phyloP scores from a whole-genome alignment of 53 echinoderm and acorn worm genomes.

The Arbacia lixula region DNA sequence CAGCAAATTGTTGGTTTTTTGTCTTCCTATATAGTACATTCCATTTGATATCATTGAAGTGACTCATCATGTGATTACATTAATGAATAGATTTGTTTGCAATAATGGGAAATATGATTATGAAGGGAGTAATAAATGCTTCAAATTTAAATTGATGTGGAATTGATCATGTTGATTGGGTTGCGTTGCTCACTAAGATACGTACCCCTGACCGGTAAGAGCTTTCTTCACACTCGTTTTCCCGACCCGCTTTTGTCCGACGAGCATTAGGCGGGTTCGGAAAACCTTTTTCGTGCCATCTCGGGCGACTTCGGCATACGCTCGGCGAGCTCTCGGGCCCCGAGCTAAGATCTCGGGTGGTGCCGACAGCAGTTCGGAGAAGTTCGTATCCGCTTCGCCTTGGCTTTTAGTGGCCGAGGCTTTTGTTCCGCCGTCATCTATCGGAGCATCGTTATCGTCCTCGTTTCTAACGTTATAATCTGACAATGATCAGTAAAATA shows the following conservation, averaged over 20 bases:
- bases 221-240: constrained; percentile 59
- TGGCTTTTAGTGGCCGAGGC: background rate
- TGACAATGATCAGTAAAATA: background rate
- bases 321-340: constrained; percentile 35
- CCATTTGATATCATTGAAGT: background rate
- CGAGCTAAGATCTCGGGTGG: constrained; percentile 55
- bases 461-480: background rate
- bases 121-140: background rate
- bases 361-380: constrained; percentile 26
- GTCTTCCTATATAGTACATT: background rate
- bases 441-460: background rate
- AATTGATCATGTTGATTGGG: background rate
- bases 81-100: too few relatives aligned
- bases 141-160: too few relatives aligned
- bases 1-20: too few relatives aligned
- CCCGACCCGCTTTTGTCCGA: constrained; percentile 58
- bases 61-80: background rate
- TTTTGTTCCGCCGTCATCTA: too few relatives aligned
- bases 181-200: background rate
- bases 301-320: constrained; percentile 45
- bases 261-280: constrained; percentile 58
- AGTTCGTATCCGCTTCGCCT: background rate
- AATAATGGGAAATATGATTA: background rate
- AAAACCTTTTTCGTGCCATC: constrained; percentile 53
- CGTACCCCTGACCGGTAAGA: constrained; percentile 50